Conservation (phyloP, 2,797 vertebrate species). For the Parauchenoglanis ngamensis region DNA sequence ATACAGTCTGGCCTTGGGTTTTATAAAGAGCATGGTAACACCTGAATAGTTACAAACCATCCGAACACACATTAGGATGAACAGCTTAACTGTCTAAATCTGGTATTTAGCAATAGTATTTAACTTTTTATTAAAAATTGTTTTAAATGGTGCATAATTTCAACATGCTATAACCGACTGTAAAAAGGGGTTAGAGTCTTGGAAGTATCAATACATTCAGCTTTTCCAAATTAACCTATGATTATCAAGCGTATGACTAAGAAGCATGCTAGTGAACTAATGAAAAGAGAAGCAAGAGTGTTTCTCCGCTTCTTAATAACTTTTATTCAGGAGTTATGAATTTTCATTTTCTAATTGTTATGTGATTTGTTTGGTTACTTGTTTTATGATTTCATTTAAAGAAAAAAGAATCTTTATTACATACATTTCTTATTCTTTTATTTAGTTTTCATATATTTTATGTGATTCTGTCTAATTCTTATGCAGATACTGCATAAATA, state of each 20-base stretch:
- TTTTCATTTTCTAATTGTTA: background rate
- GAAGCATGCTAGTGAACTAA: background rate
- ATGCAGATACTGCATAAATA: background rate
- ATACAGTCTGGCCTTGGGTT: slow-evolving; percentile 8
- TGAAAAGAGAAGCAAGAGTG: background rate
- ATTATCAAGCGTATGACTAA: background rate
- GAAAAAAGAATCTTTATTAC: background rate
- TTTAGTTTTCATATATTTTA: background rate
- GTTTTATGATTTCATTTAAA: background rate
- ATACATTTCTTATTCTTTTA: background rate
- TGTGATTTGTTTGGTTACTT: background rate
- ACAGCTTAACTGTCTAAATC: background rate
- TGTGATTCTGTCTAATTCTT: background rate
- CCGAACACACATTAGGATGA: background rate
- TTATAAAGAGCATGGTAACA: background rate
- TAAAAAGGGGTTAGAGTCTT: background rate
- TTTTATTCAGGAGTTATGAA: background rate
- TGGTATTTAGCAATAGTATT: background rate
- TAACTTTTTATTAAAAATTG: background rate
- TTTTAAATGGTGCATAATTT: background rate
- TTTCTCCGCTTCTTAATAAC: background rate
- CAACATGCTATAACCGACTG: background rate
- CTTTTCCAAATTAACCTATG: background rate
- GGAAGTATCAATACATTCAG: background rate
- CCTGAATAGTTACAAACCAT: background rate